Evolutionary conservation across 2,888 invertebrate species (phyloP).

Genomic region (Flexamia atlantica): DNA sequence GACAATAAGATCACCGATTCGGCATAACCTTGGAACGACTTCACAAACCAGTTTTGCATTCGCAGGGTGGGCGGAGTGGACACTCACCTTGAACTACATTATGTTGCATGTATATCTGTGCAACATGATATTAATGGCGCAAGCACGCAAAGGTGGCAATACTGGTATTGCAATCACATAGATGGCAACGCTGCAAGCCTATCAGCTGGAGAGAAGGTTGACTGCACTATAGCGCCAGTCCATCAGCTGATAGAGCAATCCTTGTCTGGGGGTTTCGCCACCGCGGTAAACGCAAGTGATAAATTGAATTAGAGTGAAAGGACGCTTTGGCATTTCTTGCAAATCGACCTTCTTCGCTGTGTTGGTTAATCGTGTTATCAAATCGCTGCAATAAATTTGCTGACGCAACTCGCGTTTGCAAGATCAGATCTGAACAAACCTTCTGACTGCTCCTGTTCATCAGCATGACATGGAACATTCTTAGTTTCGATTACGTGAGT

Average conservation of each 20-base stretch:
- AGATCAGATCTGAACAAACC: slow-evolving; percentile 23
- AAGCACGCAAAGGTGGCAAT: slow-evolving; percentile 8
- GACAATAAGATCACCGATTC: background rate
- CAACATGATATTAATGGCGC: slow-evolving; percentile 20
- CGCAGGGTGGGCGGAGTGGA: slow-evolving; percentile 25
- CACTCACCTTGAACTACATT: slow-evolving; percentile 32
- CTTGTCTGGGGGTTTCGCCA: slow-evolving; percentile 31
- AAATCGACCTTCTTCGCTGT: slow-evolving; percentile 16
- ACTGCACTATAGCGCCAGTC: background rate
- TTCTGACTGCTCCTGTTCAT: background rate
- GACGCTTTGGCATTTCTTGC: slow-evolving; percentile 33
- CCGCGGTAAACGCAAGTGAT: slow-evolving; percentile 25
- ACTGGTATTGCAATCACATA: background rate
- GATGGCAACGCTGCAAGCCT: background rate
- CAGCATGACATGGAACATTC: background rate
- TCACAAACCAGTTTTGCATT: slow-evolving; percentile 33
- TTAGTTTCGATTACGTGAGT: too few species aligned
- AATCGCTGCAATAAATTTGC: slow-evolving; percentile 13
- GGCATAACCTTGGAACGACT: slow-evolving; percentile 17
- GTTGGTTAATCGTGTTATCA: slow-evolving; percentile 3
- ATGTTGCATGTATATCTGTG: slow-evolving; percentile 18
- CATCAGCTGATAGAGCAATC: slow-evolving; percentile 32
- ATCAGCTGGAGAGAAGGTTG: slow-evolving; percentile 26
- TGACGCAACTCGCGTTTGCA: background rate
- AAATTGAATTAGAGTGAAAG: slow-evolving; percentile 42